Evolutionary conservation across 2,113 vertebrate genomes (phyloP).

Genomic region (Excalfactoria chinensis): DNA sequence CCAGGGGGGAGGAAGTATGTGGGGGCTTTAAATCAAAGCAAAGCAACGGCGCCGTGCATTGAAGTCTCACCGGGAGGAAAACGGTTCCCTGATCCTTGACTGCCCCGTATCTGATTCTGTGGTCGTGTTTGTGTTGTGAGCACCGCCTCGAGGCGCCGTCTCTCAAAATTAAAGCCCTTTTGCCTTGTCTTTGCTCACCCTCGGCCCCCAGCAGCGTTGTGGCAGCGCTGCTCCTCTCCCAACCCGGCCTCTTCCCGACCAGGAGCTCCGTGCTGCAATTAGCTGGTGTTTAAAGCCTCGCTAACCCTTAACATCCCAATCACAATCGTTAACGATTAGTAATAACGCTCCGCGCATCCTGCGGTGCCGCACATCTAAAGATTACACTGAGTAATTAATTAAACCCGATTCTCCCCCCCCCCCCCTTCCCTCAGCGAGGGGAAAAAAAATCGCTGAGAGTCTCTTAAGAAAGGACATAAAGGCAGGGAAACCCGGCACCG

Average conservation of each 20-base stretch:
- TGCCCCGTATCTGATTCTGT: background rate
- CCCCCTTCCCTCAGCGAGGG: background rate
- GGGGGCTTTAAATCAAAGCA: background rate
- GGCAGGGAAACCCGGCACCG: slow-evolving; percentile 56
- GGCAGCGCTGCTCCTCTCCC: background rate
- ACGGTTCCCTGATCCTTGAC: background rate
- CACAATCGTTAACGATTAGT: slow-evolving; percentile 45
- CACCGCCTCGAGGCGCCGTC: background rate
- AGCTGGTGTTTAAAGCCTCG: slow-evolving; percentile 47
- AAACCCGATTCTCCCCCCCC: background rate
- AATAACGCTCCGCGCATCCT: slow-evolving; percentile 27
- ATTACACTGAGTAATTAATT: slow-evolving; percentile 67
- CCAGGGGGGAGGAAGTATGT: fast-evolving
- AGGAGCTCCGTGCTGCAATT: slow-evolving; percentile 22
- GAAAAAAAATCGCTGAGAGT: slow-evolving; percentile 43
- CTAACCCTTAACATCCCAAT: slow-evolving; percentile 48
- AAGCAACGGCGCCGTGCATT: background rate
- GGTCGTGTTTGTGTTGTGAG: background rate
- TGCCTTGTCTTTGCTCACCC: background rate
- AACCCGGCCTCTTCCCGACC: background rate
- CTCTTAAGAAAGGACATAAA: slow-evolving; percentile 65
- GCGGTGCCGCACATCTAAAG: slow-evolving; percentile 26
- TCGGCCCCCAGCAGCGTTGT: background rate
- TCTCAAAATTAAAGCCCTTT: fast-evolving
- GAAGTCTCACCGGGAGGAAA: background rate